Base-by-base conservation (phyloP, 2,888 invertebrate species). In the Petrolisthes manimaculis region DNA sequence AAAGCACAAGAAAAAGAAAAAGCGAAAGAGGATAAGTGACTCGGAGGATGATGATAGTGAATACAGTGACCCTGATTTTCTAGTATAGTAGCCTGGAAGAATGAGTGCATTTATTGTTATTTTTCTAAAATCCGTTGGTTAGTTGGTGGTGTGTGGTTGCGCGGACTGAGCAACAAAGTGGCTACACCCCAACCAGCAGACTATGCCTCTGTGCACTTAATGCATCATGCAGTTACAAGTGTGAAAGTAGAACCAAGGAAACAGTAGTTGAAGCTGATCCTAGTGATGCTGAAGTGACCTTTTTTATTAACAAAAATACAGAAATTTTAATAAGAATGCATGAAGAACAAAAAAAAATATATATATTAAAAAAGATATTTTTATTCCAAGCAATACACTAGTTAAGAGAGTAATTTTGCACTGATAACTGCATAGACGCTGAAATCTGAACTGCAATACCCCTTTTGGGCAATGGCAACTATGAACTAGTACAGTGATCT, bases 1-100 rank as follows among this genome's bases (percentile, higher is more conserved):
- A 83, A 89, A 90, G 74, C 89, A 90, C 86, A 90, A 89, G 86
- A 90, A 90, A 86, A 90, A 90, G 88, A 90, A 90, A 53, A 90
- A 88, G 81, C 86, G 89, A 69, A 90, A 78, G 83, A 83, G 80
- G 74, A 74, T 61, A 18, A 87, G 83, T 37, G 90, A 90, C 80
- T 88, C 88, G 3, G 90, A 90, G 55, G 90, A 89, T 9, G 90
- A 90, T n/a, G 90, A 89, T 18, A 88, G 88, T 77, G 88, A 88
- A 79, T 89, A 84, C 69, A 89, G 87, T 74, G 90, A 90, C 81
- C 86, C 88, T 5, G 90, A 90, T 77, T 88, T 88, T 79, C 88
- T 88, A 53, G 88, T 83, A 74, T 88, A 90, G 84, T 87, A 74
- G 86, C 71, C 54, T 24, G 82, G 69, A 69, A 37, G 21, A 18